phyloP scores from a whole-genome alignment of 1,140 invertebrate species.

The Drosophila persimilis region DNA sequence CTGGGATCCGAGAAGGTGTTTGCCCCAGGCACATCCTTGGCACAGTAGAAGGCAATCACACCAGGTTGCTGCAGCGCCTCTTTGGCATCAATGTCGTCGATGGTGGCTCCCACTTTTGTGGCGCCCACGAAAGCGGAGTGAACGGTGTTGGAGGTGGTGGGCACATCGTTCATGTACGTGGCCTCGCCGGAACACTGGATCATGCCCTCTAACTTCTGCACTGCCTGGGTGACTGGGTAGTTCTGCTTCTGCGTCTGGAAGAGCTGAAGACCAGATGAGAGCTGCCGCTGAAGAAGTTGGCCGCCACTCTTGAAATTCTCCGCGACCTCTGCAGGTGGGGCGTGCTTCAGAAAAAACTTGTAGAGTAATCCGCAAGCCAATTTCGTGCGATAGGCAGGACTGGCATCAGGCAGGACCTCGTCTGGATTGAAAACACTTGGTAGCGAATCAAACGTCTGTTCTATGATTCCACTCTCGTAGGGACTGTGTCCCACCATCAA shows the following conservation, averaged over 20 bases:
- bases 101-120: conserved; percentile 85
- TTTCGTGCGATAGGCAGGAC: conserved; percentile 86
- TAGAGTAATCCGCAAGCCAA: conserved; percentile 89
- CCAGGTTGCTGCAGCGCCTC: conserved; percentile 87
- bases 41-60: conserved; percentile 88
- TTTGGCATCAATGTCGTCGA: conserved; percentile 85
- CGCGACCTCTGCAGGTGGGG: conserved; percentile 80
- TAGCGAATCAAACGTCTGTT: conserved; percentile 85
- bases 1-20: conserved; percentile 84
- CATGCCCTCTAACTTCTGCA: conserved; percentile 90
- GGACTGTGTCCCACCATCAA: conserved; percentile 85
- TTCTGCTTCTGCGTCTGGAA: conserved; percentile 88
- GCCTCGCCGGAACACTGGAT: conserved; percentile 90
- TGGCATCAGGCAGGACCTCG: conserved; percentile 86
- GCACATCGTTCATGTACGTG: conserved; percentile 87
- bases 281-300: conserved; percentile 85
- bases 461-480: conserved; percentile 83
- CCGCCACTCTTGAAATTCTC: conserved; percentile 84
- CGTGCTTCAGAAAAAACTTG: conserved; percentile 86
- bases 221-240: conserved; percentile 91
- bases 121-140: conserved; percentile 87
- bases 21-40: conserved; percentile 90
- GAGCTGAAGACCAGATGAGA: conserved; percentile 89
- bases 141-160: conserved; percentile 84
- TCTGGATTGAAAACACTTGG: conserved; percentile 86